Conservation (phyloP, 2,888 invertebrate genomes). For the Eupithecia pulchellata region DNA sequence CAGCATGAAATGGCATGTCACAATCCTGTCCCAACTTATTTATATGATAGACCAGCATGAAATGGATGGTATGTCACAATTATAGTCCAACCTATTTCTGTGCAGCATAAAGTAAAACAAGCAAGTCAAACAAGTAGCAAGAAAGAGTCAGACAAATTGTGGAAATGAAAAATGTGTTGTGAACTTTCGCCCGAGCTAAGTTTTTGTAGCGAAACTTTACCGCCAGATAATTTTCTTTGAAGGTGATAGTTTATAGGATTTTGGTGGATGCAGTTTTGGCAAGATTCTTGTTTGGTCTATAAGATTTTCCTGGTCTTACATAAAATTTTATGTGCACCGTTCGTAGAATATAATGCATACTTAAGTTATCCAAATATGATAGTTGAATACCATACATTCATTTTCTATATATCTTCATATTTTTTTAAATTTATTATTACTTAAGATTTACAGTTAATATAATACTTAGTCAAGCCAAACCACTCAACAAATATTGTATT, state of each 20-base stretch:
- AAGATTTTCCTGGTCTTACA: neutral
- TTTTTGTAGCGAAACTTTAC: constrained; percentile 30
- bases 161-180: constrained; percentile 46
- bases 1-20: neutral
- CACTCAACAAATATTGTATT: no score
- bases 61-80: neutral
- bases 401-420: neutral
- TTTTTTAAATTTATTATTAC: neutral
- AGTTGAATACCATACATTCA: no score
- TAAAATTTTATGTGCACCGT: neutral
- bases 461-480: no score
- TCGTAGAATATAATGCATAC: no score
- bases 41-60: neutral
- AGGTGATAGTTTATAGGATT: constrained; percentile 17
- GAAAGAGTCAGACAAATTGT: constrained; percentile 30
- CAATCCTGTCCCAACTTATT: no score
- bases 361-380: no score
- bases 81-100: neutral
- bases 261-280: neutral
- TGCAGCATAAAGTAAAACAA: constrained; percentile 1
- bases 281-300: neutral
- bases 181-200: constrained; percentile 37
- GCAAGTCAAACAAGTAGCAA: constrained; percentile 12
- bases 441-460: neutral
- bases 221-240: constrained; percentile 18